Conservation (phyloP, 2,888 invertebrate species). For the Helobdella robusta region DNA sequence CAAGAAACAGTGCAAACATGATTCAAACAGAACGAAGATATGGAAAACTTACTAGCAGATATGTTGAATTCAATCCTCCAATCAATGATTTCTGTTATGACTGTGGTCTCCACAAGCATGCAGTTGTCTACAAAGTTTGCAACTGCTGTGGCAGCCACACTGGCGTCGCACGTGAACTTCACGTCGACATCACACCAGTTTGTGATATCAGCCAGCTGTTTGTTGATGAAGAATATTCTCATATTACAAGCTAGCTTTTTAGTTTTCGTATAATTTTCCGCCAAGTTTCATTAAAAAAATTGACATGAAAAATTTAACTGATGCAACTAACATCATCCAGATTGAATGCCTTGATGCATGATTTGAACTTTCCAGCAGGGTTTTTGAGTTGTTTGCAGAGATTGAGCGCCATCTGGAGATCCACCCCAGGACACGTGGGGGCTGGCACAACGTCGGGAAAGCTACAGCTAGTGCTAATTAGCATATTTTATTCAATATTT, state of each 20-base stretch:
- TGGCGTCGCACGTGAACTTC: background rate
- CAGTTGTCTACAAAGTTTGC: background rate
- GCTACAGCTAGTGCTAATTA: too few species aligned
- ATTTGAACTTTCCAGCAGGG: background rate
- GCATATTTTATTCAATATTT: too few species aligned
- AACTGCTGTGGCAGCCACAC: background rate
- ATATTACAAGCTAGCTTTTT: too few species aligned
- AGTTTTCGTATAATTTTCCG: background rate
- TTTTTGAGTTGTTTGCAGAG: constrained; percentile 5
- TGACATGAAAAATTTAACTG: too few species aligned
- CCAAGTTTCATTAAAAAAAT: too few species aligned
- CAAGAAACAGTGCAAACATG: background rate
- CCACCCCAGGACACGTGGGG: background rate
- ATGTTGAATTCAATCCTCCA: background rate
- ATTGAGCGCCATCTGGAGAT: background rate
- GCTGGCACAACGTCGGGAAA: too few species aligned
- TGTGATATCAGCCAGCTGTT: background rate
- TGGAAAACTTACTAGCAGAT: background rate
- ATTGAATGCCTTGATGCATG: background rate
- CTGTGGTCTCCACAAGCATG: background rate
- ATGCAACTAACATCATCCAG: background rate
- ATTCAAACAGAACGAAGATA: background rate
- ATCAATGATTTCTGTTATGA: background rate
- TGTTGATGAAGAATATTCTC: too few species aligned
- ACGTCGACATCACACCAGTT: constrained; percentile 2